Evolutionary conservation across 2,888 invertebrate species (phyloP), one percentile per base, ranked within the genome.

Genomic region (Cancer borealis): DNA sequence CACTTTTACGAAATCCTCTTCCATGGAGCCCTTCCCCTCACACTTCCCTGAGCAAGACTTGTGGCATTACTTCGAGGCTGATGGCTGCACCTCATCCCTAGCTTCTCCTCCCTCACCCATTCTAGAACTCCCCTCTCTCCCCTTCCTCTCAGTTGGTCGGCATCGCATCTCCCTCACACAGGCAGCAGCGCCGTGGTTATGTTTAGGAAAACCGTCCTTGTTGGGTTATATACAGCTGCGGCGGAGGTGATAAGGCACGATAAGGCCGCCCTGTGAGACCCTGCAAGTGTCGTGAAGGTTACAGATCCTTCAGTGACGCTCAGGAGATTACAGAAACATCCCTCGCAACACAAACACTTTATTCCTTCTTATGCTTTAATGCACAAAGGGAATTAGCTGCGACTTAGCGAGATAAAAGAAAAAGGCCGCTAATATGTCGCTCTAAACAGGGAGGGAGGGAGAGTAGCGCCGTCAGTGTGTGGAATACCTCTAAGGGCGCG

Each of bases 401-500:
- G n/a, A 73, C 6, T 4, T 4, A n/a, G 66, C 0, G 21, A 66
- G 60, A 21, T 12, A 66, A 0, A 66, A 66, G 14, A 66, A 17
- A 21, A 17, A 21, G 60, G 17, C 4, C 4, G 60, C 12, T 4
- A n/a, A 73, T 21, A n/a, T n/a, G 17, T 1, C n/a, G n/a, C n/a
- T 73, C n/a, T 6, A 73, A 73, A 73, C 8, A 73, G 73, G n/a
- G 73, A 73, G 73, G 8, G n/a, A 73, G 73, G n/a, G 73, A 73
- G 73, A 26, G 73, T 26, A 73, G 73, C 73, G n/a, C 26, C 6
- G 26, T 73, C 26, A 73, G 73, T 26, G n/a, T 73, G 73, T 73
- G 73, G 26, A 73, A 26, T 26, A 73, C 73, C 73, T 73, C 73
- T 73, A 73, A 73, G 73, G n/a, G 73, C 73, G 73, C 73, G n/a